These are phyloP conservation scores for Epinephelus malabaricus DNA, from an alignment of 2,797 vertebrate species.

Conservation along the genomic window DNA sequence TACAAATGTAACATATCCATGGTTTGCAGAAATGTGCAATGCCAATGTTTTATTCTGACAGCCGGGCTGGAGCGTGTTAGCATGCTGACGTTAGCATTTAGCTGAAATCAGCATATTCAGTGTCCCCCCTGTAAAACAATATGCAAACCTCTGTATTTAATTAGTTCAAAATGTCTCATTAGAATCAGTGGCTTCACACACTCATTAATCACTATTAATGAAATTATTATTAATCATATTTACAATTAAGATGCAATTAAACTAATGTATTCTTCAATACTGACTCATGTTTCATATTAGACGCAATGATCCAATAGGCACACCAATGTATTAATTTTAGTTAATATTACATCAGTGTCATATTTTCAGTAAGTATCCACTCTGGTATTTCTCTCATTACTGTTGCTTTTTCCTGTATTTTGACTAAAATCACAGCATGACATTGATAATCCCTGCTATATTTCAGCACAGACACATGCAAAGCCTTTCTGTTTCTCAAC, in stretches of 20 bases:
- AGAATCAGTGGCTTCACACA: constrained; percentile 15
- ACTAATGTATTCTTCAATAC: constrained; percentile 28
- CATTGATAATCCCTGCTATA: constrained; percentile 18
- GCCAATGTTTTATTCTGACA: too few relatives aligned
- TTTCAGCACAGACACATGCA: constrained; percentile 7
- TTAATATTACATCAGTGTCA: neutral
- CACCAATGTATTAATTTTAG: neutral
- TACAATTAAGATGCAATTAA: constrained; percentile 56
- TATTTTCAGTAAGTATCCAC: constrained; percentile 11
- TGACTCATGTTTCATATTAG: constrained; percentile 15
- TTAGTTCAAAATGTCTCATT: constrained; percentile 20
- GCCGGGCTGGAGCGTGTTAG: too few relatives aligned
- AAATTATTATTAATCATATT: constrained; percentile 40
- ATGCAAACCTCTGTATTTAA: constrained; percentile 7
- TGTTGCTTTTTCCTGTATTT: neutral
- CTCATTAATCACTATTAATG: constrained; percentile 33
- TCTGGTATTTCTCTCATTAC: neutral
- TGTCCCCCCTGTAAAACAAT: too few relatives aligned
- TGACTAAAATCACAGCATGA: neutral
- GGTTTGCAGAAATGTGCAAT: too few relatives aligned
- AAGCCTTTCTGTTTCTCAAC: constrained; percentile 45
- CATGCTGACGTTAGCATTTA: too few relatives aligned
- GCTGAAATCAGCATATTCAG: too few relatives aligned
- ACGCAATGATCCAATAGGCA: neutral
- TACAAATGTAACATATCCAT: too few relatives aligned